Evolutionary conservation across 2,888 invertebrate species (phyloP).

Genomic region (Anthrax anthrax): DNA sequence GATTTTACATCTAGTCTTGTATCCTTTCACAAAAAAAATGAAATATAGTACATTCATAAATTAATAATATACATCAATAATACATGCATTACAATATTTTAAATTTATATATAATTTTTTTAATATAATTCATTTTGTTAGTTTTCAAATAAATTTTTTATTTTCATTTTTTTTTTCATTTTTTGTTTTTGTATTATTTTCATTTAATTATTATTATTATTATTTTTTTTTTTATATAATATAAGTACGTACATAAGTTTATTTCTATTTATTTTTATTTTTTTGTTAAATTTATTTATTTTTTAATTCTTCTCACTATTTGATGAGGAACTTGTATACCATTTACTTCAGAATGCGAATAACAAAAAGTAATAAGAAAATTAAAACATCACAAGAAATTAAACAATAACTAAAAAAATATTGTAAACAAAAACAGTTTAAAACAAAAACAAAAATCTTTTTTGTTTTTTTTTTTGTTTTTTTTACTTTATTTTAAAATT

Average conservation of each 20-base stretch:
- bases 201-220: slow-evolving; percentile 1
- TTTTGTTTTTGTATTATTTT: too few species aligned
- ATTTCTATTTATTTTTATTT: slow-evolving; percentile 1
- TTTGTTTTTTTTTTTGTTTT: slow-evolving; percentile 5
- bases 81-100: too few species aligned
- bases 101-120: too few species aligned
- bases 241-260: slow-evolving; percentile 1
- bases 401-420: slow-evolving; percentile 10
- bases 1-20: too few species aligned
- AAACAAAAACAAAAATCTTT: slow-evolving; percentile 3
- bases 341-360: slow-evolving; percentile 29
- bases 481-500: not conserved
- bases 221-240: not conserved
- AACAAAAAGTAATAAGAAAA: slow-evolving; percentile 27
- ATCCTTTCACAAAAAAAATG: too few species aligned
- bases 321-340: slow-evolving; percentile 66
- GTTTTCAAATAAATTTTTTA: too few species aligned
- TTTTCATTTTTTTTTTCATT: too few species aligned
- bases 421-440: not conserved
- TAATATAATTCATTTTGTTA: too few species aligned
- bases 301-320: slow-evolving; percentile 23
- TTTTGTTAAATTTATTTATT: not conserved
- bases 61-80: too few species aligned
- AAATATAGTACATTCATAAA: too few species aligned
- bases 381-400: slow-evolving; percentile 18